These are phyloP conservation scores for Hipposideros larvatus DNA, from an alignment of 2,797 vertebrate genomes.

Conservation along the genomic window DNA sequence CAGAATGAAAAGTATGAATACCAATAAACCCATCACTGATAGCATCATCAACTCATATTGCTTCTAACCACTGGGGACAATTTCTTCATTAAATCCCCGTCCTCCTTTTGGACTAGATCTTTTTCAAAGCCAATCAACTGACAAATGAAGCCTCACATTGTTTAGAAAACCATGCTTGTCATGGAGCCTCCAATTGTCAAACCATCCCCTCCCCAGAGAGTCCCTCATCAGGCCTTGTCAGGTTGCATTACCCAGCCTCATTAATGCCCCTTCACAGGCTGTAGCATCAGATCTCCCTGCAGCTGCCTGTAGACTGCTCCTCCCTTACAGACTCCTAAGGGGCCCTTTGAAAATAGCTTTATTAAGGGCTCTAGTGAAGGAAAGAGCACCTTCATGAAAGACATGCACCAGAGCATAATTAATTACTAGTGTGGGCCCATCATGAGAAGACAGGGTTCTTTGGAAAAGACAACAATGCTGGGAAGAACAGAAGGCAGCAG, in stretches of 20 bases:
- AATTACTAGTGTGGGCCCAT: slow-evolving; percentile 31
- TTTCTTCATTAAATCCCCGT: slow-evolving; percentile 40
- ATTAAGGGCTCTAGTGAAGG: slow-evolving; percentile 50
- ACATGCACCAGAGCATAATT: slow-evolving; percentile 38
- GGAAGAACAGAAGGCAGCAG: not conserved
- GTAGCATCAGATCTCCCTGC: not conserved
- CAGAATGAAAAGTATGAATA: slow-evolving; percentile 7
- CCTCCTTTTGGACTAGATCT: not conserved
- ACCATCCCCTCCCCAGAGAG: not conserved
- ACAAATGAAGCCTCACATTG: slow-evolving; percentile 69
- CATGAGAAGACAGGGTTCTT: not conserved
- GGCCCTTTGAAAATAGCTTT: slow-evolving; percentile 72
- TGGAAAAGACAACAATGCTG: not conserved
- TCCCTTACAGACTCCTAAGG: slow-evolving; percentile 20
- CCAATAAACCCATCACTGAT: slow-evolving; percentile 15
- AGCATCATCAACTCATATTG: slow-evolving; percentile 39
- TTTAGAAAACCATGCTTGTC: slow-evolving; percentile 77
- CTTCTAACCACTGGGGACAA: slow-evolving; percentile 23
- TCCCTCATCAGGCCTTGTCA: slow-evolving; percentile 72
- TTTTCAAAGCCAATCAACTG: slow-evolving; percentile 72
- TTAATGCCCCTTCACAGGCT: slow-evolving; percentile 66
- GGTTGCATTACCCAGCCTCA: slow-evolving; percentile 74
- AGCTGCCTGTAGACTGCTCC: slow-evolving; percentile 21
- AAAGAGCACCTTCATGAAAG: slow-evolving; percentile 75
- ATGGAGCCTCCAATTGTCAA: slow-evolving; percentile 64